Percentiles rank a stretch among this genome's conserved stretches.
These are phyloP conservation scores for Accipiter virgatus DNA, from an alignment of 2,113 vertebrate species.

Conservation along the genomic window DNA sequence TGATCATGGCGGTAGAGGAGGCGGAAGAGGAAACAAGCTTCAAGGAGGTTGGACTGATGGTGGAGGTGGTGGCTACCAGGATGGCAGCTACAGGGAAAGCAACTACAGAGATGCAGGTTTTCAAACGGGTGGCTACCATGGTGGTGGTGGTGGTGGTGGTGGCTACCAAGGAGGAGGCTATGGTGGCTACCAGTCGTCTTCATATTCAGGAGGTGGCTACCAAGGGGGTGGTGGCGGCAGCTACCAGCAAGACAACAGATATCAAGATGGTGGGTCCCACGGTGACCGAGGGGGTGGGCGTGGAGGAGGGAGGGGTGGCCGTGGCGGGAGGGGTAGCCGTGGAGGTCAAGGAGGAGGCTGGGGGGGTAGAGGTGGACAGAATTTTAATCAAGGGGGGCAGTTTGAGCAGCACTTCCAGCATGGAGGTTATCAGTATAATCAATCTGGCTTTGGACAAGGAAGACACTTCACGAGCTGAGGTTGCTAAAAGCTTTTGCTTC, in stretches of 20 bases:
- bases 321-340: conserved; percentile 74
- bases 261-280: conserved; percentile 85
- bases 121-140: conserved; percentile 75
- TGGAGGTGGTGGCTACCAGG: conserved; percentile 77
- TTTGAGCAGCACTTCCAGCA: conserved; percentile 99
- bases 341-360: conserved; percentile 86
- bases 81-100: conserved; percentile 74
- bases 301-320: conserved; percentile 75
- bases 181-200: conserved; percentile 73
- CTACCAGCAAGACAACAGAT: conserved; percentile 82
- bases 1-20: conserved; percentile 77
- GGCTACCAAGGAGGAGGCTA: conserved; percentile 80
- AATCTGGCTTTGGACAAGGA: conserved; percentile 93
- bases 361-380: conserved; percentile 88
- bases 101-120: conserved; percentile 77
- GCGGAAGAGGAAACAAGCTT: conserved; percentile 83
- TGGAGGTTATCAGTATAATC: conserved; percentile 95
- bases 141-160: conserved; percentile 73
- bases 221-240: conserved; percentile 70
- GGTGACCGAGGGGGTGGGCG: conserved; percentile 75
- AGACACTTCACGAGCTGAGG: conserved; percentile 93
- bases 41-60: conserved; percentile 87
- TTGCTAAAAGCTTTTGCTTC: conserved; percentile 50
- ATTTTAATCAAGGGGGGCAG: conserved; percentile 92
- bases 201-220: conserved; percentile 76